Evolutionary conservation across 2,797 vertebrate genomes (phyloP).

Genomic region (Kryptopterus vitreolus): DNA sequence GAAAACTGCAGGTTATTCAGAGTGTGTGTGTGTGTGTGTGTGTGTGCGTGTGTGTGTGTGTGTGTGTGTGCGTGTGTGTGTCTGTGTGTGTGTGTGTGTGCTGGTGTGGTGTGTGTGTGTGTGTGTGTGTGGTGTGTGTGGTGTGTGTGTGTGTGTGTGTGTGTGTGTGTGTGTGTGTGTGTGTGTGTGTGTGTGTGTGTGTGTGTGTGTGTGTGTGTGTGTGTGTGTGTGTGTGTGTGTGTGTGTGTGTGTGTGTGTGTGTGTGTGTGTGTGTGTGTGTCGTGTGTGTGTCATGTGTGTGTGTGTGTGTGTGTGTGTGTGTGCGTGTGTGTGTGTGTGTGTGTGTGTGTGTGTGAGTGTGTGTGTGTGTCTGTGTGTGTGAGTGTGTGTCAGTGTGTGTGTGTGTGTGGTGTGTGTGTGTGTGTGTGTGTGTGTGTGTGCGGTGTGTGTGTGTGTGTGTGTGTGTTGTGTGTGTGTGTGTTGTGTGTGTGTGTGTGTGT

Average conservation of each 20-base stretch:
- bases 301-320: not conserved
- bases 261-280: slow-evolving; percentile 15
- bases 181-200: not conserved
- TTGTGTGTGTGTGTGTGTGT: slow-evolving; percentile 10
- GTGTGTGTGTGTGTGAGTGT: slow-evolving; percentile 8
- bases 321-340: not conserved
- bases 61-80: slow-evolving; percentile 6
- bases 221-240: not conserved
- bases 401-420: too few species aligned
- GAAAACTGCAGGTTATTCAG: slow-evolving; percentile 42
- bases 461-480: slow-evolving; percentile 21
- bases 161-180: slow-evolving; percentile 12
- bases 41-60: slow-evolving; percentile 17
- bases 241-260: too few species aligned
- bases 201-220: slow-evolving; percentile 2
- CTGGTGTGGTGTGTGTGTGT: too few species aligned
- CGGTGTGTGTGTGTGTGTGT: too few species aligned
- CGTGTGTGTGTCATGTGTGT: slow-evolving; percentile 19
- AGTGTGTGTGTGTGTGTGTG: slow-evolving; percentile 1
- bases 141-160: slow-evolving; percentile 19
- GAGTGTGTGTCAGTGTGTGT: slow-evolving; percentile 2
- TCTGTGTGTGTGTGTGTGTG: not conserved
- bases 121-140: too few species aligned
- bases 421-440: too few species aligned
- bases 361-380: slow-evolving; percentile 20